Conservation (phyloP, 2,797 vertebrate genomes). For the Myoxocephalus aenaeus region DNA sequence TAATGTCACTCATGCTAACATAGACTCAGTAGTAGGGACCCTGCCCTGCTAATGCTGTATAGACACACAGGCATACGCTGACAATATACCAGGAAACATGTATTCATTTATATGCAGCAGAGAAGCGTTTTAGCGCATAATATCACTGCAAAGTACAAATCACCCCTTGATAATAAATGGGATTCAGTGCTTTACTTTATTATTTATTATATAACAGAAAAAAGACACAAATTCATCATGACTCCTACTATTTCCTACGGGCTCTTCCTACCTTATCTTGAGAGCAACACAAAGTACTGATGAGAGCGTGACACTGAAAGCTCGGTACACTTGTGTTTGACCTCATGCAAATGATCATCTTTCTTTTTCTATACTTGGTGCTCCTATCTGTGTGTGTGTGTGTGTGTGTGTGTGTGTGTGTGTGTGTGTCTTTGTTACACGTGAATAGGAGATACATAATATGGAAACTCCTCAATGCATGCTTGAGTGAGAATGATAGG, state of each 20-base stretch:
- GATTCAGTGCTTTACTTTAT: background rate
- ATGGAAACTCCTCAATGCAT: background rate
- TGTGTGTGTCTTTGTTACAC: background rate
- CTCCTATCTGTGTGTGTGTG: background rate
- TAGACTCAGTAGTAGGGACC: background rate
- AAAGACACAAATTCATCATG: slow-evolving; percentile 1
- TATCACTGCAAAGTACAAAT: slow-evolving; percentile 11
- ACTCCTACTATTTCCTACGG: background rate
- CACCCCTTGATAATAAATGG: background rate
- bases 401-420: too few species aligned
- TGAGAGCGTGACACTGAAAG: slow-evolving; percentile 91
- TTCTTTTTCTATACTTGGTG: background rate
- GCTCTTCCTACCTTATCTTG: slow-evolving; percentile 76
- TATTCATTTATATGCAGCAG: background rate
- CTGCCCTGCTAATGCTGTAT: background rate
- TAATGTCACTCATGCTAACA: slow-evolving; percentile 52
- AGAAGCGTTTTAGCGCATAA: background rate
- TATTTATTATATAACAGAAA: slow-evolving; percentile 1
- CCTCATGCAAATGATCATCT: slow-evolving; percentile 89
- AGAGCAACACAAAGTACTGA: slow-evolving; percentile 97
- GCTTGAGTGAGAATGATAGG: slow-evolving; percentile 11
- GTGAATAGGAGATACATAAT: slow-evolving; percentile 15
- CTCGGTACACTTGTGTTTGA: slow-evolving; percentile 98
- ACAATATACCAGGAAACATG: background rate
- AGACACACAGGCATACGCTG: background rate